A percentile compares a stretch with the other conserved stretches of the same genome.
Conservation (phyloP, 1,140 invertebrate genomes). For the Aphaenogaster rudis region DNA sequence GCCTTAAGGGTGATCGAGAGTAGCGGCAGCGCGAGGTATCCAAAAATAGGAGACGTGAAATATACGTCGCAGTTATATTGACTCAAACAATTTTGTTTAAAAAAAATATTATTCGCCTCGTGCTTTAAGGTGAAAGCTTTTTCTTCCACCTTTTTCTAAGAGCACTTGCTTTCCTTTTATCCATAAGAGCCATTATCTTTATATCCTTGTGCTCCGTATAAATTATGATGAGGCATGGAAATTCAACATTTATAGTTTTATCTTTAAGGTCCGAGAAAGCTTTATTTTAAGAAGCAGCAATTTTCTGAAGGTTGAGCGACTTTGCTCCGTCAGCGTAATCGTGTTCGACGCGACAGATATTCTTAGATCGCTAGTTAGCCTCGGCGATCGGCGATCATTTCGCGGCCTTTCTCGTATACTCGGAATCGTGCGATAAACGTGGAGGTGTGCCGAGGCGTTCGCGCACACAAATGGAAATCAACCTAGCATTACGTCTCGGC, state of each 20-base stretch:
- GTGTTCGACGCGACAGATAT: conserved; percentile 6
- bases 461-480: conserved; percentile 43
- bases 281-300: conserved; percentile 12
- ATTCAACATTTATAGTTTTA: background rate
- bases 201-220: background rate
- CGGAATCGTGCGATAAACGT: background rate
- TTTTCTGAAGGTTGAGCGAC: background rate
- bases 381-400: conserved; percentile 13
- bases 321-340: background rate
- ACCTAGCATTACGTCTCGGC: conserved; percentile 31
- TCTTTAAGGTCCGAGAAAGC: background rate
- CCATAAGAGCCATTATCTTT: background rate
- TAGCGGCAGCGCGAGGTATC: background rate
- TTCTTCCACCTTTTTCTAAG: background rate
- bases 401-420: conserved; percentile 9
- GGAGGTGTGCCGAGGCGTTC: conserved; percentile 24
- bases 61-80: background rate
- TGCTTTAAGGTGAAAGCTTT: background rate
- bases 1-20: conserved; percentile 1
- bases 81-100: background rate
- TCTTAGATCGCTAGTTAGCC: conserved; percentile 3
- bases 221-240: background rate
- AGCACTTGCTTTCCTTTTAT: conserved; percentile 17
- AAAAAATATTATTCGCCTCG: background rate
- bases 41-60: conserved; percentile 34